Conservation (phyloP, 2,888 invertebrate genomes). For the Sycophila texana region DNA sequence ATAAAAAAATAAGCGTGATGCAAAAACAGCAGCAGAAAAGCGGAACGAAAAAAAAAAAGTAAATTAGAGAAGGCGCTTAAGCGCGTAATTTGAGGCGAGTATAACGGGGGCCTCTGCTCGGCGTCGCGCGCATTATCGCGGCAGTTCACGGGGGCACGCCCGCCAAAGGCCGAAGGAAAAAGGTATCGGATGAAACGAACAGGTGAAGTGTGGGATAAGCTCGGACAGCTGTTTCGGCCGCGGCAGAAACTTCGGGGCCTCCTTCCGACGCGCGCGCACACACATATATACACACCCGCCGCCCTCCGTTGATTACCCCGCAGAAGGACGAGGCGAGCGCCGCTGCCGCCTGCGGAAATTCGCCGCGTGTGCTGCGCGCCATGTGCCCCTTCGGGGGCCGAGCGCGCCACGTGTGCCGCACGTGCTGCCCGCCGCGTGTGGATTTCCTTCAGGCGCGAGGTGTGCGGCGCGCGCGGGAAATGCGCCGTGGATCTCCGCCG, state of each 20-base stretch:
- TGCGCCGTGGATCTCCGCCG: slow-evolving; percentile 28
- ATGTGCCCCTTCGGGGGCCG: slow-evolving; percentile 6
- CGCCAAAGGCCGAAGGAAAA: not conserved
- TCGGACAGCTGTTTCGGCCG: slow-evolving; percentile 68
- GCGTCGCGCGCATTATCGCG: not conserved
- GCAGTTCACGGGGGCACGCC: not conserved
- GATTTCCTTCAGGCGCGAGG: slow-evolving; percentile 23
- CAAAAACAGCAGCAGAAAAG: no score
- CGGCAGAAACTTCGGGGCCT: slow-evolving; percentile 55
- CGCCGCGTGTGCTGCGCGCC: not conserved
- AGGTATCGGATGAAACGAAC: slow-evolving; percentile 60
- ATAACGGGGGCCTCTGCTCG: not conserved
- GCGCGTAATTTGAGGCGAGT: not conserved
- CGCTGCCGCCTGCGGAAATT: no score
- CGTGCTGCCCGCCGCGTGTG: not conserved
- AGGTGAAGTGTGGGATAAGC: slow-evolving; percentile 66
- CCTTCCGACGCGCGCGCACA: not conserved
- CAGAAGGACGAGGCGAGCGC: not conserved
- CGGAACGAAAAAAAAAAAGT: no score
- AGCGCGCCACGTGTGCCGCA: slow-evolving; percentile 22
- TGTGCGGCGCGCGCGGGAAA: slow-evolving; percentile 21
- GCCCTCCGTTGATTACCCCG: not conserved
- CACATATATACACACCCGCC: not conserved
- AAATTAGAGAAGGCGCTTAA: not conserved
- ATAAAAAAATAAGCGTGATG: no score